A percentile compares a stretch with the other conserved stretches of the same genome.
Conservation (phyloP, 2,113 vertebrate genomes). For the Coturnix japonica region DNA sequence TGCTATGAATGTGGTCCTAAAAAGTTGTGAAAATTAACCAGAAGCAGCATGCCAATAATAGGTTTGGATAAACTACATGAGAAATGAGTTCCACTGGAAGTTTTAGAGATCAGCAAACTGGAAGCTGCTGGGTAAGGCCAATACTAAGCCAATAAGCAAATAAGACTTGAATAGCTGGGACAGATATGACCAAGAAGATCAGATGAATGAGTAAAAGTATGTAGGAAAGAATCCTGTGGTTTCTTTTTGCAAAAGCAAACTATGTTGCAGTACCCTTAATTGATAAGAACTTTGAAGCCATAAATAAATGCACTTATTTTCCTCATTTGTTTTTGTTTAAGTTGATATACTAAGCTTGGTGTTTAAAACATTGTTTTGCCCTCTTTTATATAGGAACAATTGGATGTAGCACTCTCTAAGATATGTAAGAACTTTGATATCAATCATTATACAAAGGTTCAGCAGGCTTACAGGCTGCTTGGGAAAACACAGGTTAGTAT, state of each 20-base stretch:
- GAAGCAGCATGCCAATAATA: not conserved
- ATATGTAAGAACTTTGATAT: constrained; percentile 99
- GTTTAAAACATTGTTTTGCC: not conserved
- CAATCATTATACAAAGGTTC: constrained; percentile 95
- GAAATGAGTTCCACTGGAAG: not conserved
- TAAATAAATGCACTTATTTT: not conserved
- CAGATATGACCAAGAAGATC: not conserved
- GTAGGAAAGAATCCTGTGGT: no score
- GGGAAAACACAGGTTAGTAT: constrained; percentile 95
- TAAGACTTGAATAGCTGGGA: not conserved
- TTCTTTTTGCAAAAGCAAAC: no score
- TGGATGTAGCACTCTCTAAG: constrained; percentile 96
- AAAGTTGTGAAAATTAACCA: not conserved
- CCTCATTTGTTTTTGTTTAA: not conserved
- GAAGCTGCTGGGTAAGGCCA: not conserved
- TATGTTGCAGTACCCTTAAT: no score
- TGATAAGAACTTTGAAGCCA: no score
- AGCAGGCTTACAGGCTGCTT: constrained; percentile 94
- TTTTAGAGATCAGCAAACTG: not conserved
- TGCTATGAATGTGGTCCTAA: not conserved
- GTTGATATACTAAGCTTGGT: not conserved
- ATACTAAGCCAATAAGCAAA: not conserved
- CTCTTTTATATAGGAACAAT: constrained; percentile 86
- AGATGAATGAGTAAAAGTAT: not conserved
- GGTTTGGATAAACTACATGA: not conserved